Conservation (phyloP, 2,797 vertebrate genomes). For the Harpagifer antarcticus region DNA sequence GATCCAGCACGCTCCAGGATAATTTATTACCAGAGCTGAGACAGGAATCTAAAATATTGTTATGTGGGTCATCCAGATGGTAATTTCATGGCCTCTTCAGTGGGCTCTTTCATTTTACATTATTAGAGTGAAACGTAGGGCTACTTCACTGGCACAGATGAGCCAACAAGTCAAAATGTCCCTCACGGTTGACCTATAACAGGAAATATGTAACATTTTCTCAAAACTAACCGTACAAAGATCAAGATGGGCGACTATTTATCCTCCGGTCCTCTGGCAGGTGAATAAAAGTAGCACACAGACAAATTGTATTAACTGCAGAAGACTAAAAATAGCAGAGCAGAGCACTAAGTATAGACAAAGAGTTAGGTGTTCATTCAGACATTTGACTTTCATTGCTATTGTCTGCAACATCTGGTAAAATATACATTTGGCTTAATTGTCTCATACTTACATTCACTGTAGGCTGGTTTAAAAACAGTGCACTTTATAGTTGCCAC, state of each 20-base stretch:
- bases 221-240: background rate
- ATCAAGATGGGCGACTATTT: background rate
- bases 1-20: background rate
- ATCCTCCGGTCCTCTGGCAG: background rate
- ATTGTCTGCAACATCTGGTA: background rate
- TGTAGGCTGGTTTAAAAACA: background rate
- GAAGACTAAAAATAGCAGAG: constrained; percentile 36
- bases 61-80: constrained; percentile 1
- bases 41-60: background rate
- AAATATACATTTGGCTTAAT: background rate
- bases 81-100: constrained; percentile 9
- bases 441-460: background rate
- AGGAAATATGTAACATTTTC: background rate
- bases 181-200: background rate
- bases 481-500: background rate
- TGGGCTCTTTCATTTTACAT: background rate
- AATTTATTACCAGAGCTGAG: background rate
- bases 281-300: constrained; percentile 20
- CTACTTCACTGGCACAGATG: background rate
- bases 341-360: constrained; percentile 24
- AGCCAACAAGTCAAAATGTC: constrained; percentile 1
- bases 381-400: background rate
- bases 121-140: background rate
- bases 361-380: constrained; percentile 2
- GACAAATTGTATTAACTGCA: constrained; percentile 3